These are phyloP conservation scores for Phoenicopterus ruber DNA, from an alignment of 2,113 vertebrate species.

Conservation along the genomic window DNA sequence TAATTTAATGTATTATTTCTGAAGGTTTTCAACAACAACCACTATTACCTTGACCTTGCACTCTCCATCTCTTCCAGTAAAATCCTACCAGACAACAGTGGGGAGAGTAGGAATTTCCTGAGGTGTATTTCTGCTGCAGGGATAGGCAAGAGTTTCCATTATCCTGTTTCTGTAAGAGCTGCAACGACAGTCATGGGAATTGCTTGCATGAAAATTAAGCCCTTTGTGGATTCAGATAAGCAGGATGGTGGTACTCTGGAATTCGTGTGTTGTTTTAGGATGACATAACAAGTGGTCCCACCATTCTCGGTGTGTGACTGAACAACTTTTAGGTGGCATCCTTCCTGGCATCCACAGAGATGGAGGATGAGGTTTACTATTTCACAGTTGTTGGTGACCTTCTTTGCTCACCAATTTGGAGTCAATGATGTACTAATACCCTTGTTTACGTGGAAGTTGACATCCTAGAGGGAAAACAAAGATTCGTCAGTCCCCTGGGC, in stretches of 20 bases:
- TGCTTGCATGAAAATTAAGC: not conserved
- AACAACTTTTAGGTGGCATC: not conserved
- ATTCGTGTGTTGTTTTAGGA: not conserved
- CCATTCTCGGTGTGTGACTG: not conserved
- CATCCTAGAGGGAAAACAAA: not conserved
- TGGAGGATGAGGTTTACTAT: not conserved
- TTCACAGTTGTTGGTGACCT: not conserved
- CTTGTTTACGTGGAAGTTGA: not conserved
- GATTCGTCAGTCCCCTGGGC: not conserved
- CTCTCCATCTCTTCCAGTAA: not conserved
- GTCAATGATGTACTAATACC: not conserved
- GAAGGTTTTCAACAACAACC: not conserved
- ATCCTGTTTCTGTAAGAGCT: not conserved
- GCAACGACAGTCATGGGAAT: not conserved
- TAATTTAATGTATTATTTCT: not conserved
- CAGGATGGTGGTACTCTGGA: not conserved
- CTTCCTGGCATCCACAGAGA: not conserved
- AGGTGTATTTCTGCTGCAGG: not conserved
- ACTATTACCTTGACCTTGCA: not conserved
- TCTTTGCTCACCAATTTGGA: not conserved
- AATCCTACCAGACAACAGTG: not conserved
- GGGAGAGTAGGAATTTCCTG: not conserved
- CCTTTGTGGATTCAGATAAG: not conserved
- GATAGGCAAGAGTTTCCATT: not conserved
- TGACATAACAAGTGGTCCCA: not conserved